Base-by-base conservation (phyloP, 2,888 invertebrate species). In the Ommatoiulus sabulosus region DNA sequence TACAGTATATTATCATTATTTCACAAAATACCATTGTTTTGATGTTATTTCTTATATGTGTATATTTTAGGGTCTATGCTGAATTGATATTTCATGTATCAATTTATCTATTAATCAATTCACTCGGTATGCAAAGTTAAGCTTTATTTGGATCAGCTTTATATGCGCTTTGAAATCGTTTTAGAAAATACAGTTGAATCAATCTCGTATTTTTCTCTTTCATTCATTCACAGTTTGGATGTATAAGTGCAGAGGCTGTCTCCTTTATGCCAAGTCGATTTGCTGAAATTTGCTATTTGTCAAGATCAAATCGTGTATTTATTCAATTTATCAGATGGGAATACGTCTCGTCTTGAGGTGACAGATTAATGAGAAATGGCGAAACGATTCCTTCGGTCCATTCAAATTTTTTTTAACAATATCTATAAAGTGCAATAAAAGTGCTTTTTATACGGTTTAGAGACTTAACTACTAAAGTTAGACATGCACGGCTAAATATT, bases 221-320 rank as follows among this genome's bases (percentile, higher is more conserved):
- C 72, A 80, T 43, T n/a, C 80, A 80, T 35, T 35, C 35, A 4
- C 80, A 35, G 35, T 15, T 80, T 80, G 10, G 12, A 43, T 20
- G 24, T 7, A 15, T 35, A 43, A 35, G 35, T 35, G 7, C 15
- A 80, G 24, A 80, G 80, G 80, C 80, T 80, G 35, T 35, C 80
- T 35, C 24, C 24, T 80, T 80, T 35, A 35, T 80, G 80, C 80
- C 80, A 35, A 80, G 80, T 80, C 80, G 35, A 10, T 80, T 80
- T 80, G 10, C 80, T 43, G 80, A 80, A 72, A 72, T 72, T 24
- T 72, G 24, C 8, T 72, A 72, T 72, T 10, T 24, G 72, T 72
- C 72, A 72, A 20, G 72, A 72, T 72, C 72, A 72, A 24, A 72
- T 72, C 72, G 72, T 72, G 72, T 24, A 72, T 24, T 72, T 72